Evolutionary conservation across 2,113 vertebrate genomes (phyloP), one percentile per base, ranked within the genome.

Genomic region (Electrona antarctica): DNA sequence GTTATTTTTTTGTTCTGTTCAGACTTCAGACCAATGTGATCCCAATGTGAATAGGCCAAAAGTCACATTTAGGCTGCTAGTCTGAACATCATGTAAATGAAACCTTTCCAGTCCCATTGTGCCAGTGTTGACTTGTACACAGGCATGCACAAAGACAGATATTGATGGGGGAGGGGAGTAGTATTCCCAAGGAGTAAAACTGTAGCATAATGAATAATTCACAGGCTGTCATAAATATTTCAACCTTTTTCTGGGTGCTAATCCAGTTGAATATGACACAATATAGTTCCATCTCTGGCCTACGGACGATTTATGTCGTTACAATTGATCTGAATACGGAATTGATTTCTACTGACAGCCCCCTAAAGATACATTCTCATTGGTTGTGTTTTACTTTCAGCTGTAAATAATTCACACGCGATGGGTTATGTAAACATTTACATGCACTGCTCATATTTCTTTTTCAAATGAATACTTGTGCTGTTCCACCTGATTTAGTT

Each of bases 201-300:
- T 90, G 78, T 73, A 76, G 74, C 77, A 80, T 88, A 74, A 91
- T 92, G 86, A 91, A 92, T 92, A 88, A 91, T 92, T 88, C 87
- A 92, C 73, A 69, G 13, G 64, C 68, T 72, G 74, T 2, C 80
- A 92, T 92, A 74, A 91, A 92, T 90, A 88, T 92, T 92, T 85
- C 80, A 91, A 77, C 71, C 50, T 56, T 46, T 60, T 73, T 83
- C 78, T 71, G 71, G 71, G 79, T 83, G 87, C 60, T 85, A 86
- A 87, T 89, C 81, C 83, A 67, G 79, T 75, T 83, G 76, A 80
- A 76, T 79, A 71, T 79, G 76, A 67, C 51, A 56, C 65, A 81
- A 60, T 33, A 51, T 14, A 82, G 81, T 74, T 76, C 48, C 73
- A 81, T 55, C 60, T 63, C 52, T 56, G 69, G 88, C 82, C 80